Evolutionary conservation across 2,113 vertebrate genomes (phyloP), one percentile per base, ranked within the genome.

Genomic region (Paraplagusia blochii): DNA sequence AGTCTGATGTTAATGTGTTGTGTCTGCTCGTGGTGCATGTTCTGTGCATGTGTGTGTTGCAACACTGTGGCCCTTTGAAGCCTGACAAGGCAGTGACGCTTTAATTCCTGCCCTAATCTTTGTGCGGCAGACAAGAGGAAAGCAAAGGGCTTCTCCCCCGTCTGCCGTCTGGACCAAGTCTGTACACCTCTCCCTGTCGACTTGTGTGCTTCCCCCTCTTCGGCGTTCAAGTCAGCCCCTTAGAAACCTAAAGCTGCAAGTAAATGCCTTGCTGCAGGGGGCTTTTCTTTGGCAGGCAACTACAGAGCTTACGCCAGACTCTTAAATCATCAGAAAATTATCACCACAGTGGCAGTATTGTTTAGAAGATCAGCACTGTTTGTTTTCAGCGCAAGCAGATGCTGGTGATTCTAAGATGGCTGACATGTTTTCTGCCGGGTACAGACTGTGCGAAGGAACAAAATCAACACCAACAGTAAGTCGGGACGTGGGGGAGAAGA

Each of bases 31-130:
- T 29, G 1, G 34, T 56, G 53, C 61, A 50, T 61, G 50, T 59
- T 44, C 72, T 64, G 73, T 74, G 64, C 74, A 15, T 69, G 58
- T 79, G 79, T 79, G 67, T 35, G 76, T 83, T 35, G 76, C 67
- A 66, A 68, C 69, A 65, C 45, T 2, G 48, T 62, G 46, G 71
- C 45, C 44, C 74, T 87, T 85, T 86, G 75, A 82, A 83, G 79
- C 67, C 63, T 57, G 64, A 67, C 65, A 57, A 69, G 75, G 47
- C 69, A 33, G 46, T 85, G 72, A 85, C 77, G 58, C 68, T 62
- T 64, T 87, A 87, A 89, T 84, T 86, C 83, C 66, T 61, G 64
- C 66, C 51, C 63, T 86, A 85, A 88, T 86, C 87, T 78, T 36
- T 58, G 76, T 16, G 51, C 74, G 70, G 75, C 64, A 85, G 76